Conservation (phyloP, 2,113 vertebrate genomes). For the Sigmodon hispidus region DNA sequence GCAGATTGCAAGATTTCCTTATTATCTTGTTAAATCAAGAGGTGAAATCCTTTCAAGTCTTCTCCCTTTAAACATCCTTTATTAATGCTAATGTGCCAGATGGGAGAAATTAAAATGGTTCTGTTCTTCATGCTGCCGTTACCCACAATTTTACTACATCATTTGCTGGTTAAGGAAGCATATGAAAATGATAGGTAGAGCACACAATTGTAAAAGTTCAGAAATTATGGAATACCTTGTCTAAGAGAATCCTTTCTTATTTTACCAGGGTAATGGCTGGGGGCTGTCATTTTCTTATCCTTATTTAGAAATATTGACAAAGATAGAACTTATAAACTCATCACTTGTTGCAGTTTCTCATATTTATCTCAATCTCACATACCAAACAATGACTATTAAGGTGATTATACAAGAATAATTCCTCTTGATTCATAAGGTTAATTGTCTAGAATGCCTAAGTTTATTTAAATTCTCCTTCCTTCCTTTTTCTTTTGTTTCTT, state of each 20-base stretch:
- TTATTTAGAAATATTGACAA: background rate
- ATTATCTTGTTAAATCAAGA: slow-evolving; percentile 91
- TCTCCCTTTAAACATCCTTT: slow-evolving; percentile 89
- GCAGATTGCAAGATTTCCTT: slow-evolving; percentile 89
- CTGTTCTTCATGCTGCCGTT: slow-evolving; percentile 87
- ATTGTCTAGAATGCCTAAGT: slow-evolving; percentile 27
- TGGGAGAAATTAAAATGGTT: slow-evolving; percentile 90
- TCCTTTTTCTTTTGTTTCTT: background rate
- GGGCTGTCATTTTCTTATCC: background rate
- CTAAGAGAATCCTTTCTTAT: slow-evolving; percentile 62
- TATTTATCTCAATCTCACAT: slow-evolving; percentile 35
- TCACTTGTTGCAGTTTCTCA: background rate
- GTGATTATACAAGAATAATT: slow-evolving; percentile 42
- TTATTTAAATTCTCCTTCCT: slow-evolving; percentile 23
- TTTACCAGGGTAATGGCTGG: slow-evolving; percentile 16
- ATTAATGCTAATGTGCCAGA: slow-evolving; percentile 91
- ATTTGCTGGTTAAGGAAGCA: slow-evolving; percentile 87
- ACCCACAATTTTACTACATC: slow-evolving; percentile 89
- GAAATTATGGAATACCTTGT: slow-evolving; percentile 73
- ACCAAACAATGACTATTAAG: background rate
- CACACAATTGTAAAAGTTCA: slow-evolving; percentile 81
- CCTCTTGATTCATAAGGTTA: slow-evolving; percentile 6
- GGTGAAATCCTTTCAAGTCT: slow-evolving; percentile 89
- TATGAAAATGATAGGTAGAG: slow-evolving; percentile 86
- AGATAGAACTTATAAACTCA: background rate